Evolutionary conservation across 2,797 vertebrate species (phyloP), one percentile per base, ranked within the genome.

Genomic region (Pangasius sanitwongsei): DNA sequence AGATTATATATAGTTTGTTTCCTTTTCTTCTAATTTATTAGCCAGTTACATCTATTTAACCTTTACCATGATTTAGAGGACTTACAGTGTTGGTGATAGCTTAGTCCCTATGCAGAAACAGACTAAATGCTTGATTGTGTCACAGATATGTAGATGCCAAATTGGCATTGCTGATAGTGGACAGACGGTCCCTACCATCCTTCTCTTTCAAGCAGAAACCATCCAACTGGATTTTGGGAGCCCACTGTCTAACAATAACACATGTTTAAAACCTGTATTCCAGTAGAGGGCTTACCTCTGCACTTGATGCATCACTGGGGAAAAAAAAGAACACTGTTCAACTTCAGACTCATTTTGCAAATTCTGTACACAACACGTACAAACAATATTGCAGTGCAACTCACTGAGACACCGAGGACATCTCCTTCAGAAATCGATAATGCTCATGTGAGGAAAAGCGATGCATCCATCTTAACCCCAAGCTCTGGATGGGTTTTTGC

Each of bases 381-480:
- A 80, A 75, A 87, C 59, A 86, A 78, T 63, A 80, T 18, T 55
- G 70, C 67, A 85, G 31, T 55, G 6, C 44, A 78, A 59, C 80
- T 88, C n/a, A 72, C 28, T 63, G 63, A 88, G 77, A 70, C 65
- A 87, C 82, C 61, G 70, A 88, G 81, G 85, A 61, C 82, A 83
- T n/a, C 69, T 88, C 83, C 81, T 85, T 89, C 44, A 85, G 41
- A 86, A 87, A 87, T 84, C 41, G 63, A 87, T 87, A 81, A 44
- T 86, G 83, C 83, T 83, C 78, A 90, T 85, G 70, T 77, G 86
- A 91, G 61, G 70, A 80, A 81, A 89, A 72, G 86, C n/a, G 72
- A 90, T 87, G 86, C 78, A 92, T 89, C 82, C 84, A 89, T 85
- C 86, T 78, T 81, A 81, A 75, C 89, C 84, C 74, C 12, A 87